Conservation (phyloP, 2,113 vertebrate genomes). For the Ceratotherium simum region DNA sequence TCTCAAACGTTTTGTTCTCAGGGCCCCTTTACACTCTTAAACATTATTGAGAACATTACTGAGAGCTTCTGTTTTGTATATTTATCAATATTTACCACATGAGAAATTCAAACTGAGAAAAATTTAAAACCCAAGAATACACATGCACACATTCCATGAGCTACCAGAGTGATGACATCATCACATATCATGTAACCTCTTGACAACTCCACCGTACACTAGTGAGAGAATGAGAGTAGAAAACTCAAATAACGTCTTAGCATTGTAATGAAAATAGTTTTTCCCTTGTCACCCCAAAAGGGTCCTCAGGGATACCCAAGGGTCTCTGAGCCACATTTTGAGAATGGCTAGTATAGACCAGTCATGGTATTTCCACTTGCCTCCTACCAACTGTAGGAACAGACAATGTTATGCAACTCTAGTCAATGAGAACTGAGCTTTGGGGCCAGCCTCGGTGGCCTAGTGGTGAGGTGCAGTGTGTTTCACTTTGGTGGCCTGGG, state of each 20-base stretch:
- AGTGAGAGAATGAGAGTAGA: not conserved
- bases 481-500: too few relatives aligned
- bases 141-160: not conserved
- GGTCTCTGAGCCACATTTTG: not conserved
- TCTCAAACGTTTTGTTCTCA: not conserved
- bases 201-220: not conserved
- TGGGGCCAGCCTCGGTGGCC: too few relatives aligned
- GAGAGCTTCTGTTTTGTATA: not conserved
- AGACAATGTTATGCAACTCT: not conserved
- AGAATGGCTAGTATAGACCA: not conserved
- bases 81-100: not conserved
- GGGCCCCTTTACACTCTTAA: not conserved
- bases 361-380: not conserved
- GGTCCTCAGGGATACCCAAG: not conserved
- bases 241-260: not conserved
- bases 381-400: not conserved
- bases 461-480: too few relatives aligned
- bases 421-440: not conserved
- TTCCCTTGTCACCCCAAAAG: not conserved
- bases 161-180: not conserved
- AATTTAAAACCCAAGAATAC: not conserved
- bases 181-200: not conserved
- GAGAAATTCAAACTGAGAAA: conserved; percentile 42
- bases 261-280: not conserved
- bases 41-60: not conserved